Evolutionary conservation across 2,797 vertebrate genomes (phyloP).

Genomic region (Melanotaenia maccullochi): DNA sequence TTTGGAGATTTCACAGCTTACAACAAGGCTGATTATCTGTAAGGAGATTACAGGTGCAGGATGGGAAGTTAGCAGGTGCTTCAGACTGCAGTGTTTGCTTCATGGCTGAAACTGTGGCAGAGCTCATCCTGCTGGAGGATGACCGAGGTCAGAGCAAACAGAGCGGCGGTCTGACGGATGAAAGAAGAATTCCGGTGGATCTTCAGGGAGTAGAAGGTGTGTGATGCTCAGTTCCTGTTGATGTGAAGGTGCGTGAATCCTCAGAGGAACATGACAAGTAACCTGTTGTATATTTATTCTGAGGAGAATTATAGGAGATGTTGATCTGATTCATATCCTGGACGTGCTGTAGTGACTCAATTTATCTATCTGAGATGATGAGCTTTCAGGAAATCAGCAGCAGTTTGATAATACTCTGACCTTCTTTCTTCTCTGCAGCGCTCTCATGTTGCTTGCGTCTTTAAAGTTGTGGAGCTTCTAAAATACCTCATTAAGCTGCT

Average conservation of each 20-base stretch:
- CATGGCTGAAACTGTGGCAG: constrained; percentile 3
- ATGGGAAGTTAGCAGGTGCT: constrained; percentile 5
- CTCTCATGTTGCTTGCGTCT: constrained; percentile 10
- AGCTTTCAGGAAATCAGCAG: background rate
- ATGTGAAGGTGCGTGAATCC: too few species aligned
- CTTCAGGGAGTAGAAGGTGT: too few species aligned
- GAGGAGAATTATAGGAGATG: too few species aligned
- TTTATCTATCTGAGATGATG: background rate
- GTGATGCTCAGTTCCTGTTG: too few species aligned
- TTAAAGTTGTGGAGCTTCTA: constrained; percentile 17
- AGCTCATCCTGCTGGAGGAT: background rate
- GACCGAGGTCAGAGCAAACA: background rate
- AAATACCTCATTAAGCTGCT: constrained; percentile 66
- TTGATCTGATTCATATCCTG: too few species aligned
- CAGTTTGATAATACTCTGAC: constrained; percentile 19
- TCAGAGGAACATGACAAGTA: too few species aligned
- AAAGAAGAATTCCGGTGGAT: background rate
- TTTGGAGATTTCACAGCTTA: constrained; percentile 36
- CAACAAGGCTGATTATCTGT: constrained; percentile 53
- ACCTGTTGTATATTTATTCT: too few species aligned
- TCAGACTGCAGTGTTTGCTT: constrained; percentile 20
- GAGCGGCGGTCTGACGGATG: background rate
- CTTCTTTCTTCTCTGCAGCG: constrained; percentile 24
- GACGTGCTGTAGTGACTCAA: too few species aligned
- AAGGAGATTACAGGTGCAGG: constrained; percentile 55